phyloP scores from a whole-genome alignment of 2,113 vertebrate genomes.

The Anthoscopus minutus region DNA sequence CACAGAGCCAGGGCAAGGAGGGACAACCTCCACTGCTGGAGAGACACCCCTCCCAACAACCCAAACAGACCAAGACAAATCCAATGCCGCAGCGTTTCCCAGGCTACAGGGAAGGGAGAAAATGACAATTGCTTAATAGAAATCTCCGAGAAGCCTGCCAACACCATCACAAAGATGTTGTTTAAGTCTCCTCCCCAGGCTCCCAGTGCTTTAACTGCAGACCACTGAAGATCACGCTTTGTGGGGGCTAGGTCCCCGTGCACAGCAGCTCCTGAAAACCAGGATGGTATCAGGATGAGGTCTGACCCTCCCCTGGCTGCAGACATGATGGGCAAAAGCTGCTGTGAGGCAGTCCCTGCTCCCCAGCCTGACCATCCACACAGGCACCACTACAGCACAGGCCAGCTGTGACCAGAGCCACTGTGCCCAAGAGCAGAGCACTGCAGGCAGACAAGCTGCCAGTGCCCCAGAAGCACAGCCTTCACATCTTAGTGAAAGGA shows the following conservation, averaged over 20 bases:
- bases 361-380: not conserved
- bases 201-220: not conserved
- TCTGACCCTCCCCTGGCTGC: not conserved
- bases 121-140: not conserved
- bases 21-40: not conserved
- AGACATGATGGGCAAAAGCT: not conserved
- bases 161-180: not conserved
- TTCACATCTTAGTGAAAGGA: rapidly evolving
- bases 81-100: not conserved
- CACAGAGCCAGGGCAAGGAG: not conserved
- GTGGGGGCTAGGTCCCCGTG: not conserved
- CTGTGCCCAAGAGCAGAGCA: rapidly evolving
- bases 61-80: constrained; percentile 4
- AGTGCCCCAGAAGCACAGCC: not conserved
- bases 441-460: rapidly evolving
- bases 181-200: not conserved
- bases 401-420: rapidly evolving
- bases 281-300: not conserved
- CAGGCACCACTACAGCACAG: not conserved
- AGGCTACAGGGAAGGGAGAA: not conserved
- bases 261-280: not conserved
- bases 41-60: not conserved
- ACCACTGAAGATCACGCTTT: not conserved
- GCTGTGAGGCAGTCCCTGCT: not conserved
- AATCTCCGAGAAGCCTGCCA: not conserved